These are phyloP conservation scores for Actinostola sp. DNA, from an alignment of 92 coral and sea anemone genomes.

Conservation along the genomic window DNA sequence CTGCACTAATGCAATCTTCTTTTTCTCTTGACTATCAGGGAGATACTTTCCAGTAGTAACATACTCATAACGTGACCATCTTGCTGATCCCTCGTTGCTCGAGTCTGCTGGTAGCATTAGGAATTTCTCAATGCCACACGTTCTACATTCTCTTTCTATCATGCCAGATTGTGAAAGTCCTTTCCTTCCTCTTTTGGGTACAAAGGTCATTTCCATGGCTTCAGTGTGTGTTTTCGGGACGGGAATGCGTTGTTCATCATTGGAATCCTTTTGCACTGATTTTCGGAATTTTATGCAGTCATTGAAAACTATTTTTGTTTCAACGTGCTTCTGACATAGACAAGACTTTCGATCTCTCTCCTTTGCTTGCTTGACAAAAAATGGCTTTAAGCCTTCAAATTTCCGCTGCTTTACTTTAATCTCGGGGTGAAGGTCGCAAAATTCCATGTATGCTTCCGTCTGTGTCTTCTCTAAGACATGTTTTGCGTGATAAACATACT, in stretches of 20 bases:
- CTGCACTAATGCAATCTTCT: conserved; percentile 43
- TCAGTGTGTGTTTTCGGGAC: conserved; percentile 17
- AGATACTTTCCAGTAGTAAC: conserved; percentile 28
- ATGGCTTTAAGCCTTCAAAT: too few species aligned
- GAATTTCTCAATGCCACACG: conserved; percentile 25
- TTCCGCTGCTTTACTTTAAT: too few species aligned
- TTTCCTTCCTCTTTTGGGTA: conserved; percentile 19
- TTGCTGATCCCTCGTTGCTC: conserved; percentile 9
- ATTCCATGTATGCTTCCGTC: too few species aligned
- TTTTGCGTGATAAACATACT: conserved; percentile 24
- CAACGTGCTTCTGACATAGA: too few species aligned
- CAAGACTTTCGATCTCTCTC: too few species aligned
- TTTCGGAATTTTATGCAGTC: too few species aligned
- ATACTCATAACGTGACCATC: conserved; percentile 16
- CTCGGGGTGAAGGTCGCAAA: too few species aligned
- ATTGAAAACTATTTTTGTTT: too few species aligned
- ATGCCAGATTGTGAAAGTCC: conserved; percentile 3
- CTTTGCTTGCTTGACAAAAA: too few species aligned
- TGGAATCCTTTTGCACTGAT: too few species aligned
- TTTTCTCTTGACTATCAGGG: conserved; percentile 32
- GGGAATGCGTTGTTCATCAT: background rate
- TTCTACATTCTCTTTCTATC: conserved; percentile 15
- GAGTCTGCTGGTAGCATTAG: conserved; percentile 7
- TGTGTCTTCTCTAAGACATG: conserved; percentile 41
- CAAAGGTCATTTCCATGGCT: conserved; percentile 22